Conservation (phyloP, 1,140 invertebrate species). For the Sitodiplosis mosellana region DNA sequence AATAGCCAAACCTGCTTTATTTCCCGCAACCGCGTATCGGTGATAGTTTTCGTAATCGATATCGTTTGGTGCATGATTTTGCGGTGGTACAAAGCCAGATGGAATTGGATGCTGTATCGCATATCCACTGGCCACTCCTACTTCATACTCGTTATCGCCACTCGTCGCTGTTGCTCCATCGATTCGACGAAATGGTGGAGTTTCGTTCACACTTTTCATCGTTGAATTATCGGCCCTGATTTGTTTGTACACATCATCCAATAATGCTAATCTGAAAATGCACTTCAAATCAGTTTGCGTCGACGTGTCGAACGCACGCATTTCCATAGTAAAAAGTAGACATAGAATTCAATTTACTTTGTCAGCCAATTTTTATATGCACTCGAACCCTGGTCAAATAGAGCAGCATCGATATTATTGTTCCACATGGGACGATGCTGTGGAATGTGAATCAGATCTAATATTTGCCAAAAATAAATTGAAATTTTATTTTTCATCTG, state of each 20-base stretch:
- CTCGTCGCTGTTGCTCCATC: constrained; percentile 8
- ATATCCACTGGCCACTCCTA: constrained; percentile 28
- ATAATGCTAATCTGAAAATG: constrained; percentile 30
- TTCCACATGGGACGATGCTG: constrained; percentile 13
- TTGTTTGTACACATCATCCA: constrained; percentile 40
- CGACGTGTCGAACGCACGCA: too few relatives aligned
- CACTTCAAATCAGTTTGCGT: constrained; percentile 1
- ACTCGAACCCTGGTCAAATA: constrained; percentile 37
- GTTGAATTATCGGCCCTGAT: constrained; percentile 6
- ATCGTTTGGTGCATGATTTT: not conserved
- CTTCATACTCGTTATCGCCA: constrained; percentile 15
- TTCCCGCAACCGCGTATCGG: not conserved
- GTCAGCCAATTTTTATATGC: constrained; percentile 41
- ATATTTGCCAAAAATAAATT: not conserved
- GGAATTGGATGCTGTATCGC: constrained; percentile 17
- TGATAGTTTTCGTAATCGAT: not conserved
- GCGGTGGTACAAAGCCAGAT: not conserved
- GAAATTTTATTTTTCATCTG: not conserved
- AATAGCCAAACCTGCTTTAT: not conserved
- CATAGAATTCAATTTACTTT: constrained; percentile 28
- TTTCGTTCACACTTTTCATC: not conserved
- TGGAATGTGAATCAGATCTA: not conserved
- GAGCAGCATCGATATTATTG: constrained; percentile 27
- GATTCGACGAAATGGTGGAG: not conserved
- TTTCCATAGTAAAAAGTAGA: too few relatives aligned